Conservation (phyloP, 2,888 invertebrate genomes). For the Tachina grossa region DNA sequence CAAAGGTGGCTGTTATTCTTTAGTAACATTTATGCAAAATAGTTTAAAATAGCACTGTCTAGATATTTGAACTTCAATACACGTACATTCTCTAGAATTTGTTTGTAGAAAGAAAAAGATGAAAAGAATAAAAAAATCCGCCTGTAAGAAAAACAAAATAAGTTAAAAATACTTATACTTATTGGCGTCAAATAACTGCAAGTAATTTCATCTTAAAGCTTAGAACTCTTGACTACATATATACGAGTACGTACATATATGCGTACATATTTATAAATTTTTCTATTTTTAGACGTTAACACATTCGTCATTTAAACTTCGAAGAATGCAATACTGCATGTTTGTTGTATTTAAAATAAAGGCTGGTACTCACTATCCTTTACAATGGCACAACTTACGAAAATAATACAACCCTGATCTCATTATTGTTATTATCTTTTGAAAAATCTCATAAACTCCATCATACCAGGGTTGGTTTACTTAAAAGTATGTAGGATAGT, state of each 20-base stretch:
- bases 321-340: no score
- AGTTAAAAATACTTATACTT: slow-evolving; percentile 6
- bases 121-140: neutral
- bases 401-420: no score
- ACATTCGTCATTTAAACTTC: neutral
- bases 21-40: slow-evolving; percentile 31
- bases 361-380: no score
- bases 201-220: neutral
- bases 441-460: no score
- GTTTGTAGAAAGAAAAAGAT: slow-evolving; percentile 26
- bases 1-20: neutral
- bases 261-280: no score
- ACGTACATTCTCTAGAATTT: slow-evolving; percentile 58
- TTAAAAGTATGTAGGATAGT: no score
- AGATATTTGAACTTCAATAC: slow-evolving; percentile 55
- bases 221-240: slow-evolving; percentile 14
- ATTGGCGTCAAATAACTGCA: slow-evolving; percentile 22
- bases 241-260: neutral
- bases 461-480: no score
- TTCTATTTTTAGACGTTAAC: neutral
- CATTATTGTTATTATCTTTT: no score
- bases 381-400: no score
- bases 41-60: slow-evolving; percentile 16
- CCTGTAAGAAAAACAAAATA: neutral
- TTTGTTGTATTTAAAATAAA: no score